phyloP scores from a whole-genome alignment of 2,888 invertebrate genomes.

The Lottia gigantea region DNA sequence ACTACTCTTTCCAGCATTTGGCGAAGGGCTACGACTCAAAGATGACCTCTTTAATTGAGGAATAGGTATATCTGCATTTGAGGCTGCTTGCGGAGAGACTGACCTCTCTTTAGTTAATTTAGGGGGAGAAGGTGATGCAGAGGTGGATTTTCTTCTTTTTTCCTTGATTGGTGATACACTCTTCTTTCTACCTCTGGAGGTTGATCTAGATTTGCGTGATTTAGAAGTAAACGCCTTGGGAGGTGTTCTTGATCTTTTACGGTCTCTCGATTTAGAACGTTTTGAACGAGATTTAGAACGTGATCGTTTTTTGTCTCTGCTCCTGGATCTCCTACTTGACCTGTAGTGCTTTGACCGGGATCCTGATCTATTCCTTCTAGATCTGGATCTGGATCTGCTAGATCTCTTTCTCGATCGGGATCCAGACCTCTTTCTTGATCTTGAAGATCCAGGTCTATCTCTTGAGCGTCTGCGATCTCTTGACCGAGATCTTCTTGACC shows the following conservation, averaged over 20 bases:
- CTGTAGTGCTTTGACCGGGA: conserved; percentile 64
- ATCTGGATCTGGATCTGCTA: conserved; percentile 70
- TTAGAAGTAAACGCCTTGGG: conserved; percentile 37
- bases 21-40: neutral
- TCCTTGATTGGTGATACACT: conserved; percentile 25
- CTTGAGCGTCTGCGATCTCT: conserved; percentile 40
- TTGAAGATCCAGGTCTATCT: conserved; percentile 63
- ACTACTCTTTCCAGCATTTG: conserved; percentile 16
- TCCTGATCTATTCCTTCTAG: conserved; percentile 46
- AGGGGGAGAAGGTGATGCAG: conserved; percentile 48
- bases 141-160: conserved; percentile 35
- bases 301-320: conserved; percentile 32
- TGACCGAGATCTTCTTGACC: conserved; percentile 42
- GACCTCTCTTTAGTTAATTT: conserved; percentile 48
- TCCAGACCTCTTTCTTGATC: conserved; percentile 69
- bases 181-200: conserved; percentile 32
- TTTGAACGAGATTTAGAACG: conserved; percentile 39
- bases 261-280: conserved; percentile 33
- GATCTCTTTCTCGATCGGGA: conserved; percentile 55
- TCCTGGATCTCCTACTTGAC: conserved; percentile 65
- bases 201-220: conserved; percentile 37
- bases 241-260: conserved; percentile 44
- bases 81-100: conserved; percentile 25
- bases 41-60: neutral
- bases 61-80: neutral